A percentile compares a stretch with the other conserved stretches of the same genome.
phyloP scores from a whole-genome alignment of 1,140 invertebrate species.

The Eriocheir sinensis region DNA sequence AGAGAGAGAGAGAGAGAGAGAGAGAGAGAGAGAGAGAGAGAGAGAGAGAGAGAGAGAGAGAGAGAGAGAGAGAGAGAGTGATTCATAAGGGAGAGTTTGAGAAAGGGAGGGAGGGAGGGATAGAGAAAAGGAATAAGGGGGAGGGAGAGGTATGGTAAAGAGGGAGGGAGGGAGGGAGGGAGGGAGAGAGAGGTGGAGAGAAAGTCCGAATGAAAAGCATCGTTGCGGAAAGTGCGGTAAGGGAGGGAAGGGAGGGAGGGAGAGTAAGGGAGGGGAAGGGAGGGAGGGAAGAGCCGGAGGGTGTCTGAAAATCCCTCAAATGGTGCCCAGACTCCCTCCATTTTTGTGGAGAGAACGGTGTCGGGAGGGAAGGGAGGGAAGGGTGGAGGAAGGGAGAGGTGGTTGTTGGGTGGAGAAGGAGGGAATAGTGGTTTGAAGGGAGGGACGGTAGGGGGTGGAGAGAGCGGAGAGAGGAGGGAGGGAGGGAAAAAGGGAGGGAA shows the following conservation, averaged over 20 bases:
- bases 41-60: too few species aligned
- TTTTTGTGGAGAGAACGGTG: conserved; percentile 68
- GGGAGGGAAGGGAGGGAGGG: too few species aligned
- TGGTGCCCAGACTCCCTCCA: conserved; percentile 65
- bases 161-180: neutral
- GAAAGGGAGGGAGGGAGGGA: too few species aligned
- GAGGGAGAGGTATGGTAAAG: neutral
- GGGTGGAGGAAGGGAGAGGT: neutral
- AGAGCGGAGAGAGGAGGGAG: neutral
- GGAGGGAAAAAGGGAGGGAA: neutral
- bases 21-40: neutral
- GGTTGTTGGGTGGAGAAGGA: neutral
- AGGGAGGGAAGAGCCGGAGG: neutral
- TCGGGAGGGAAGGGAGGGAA: neutral
- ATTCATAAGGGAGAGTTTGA: too few species aligned
- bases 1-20: conserved; percentile 7
- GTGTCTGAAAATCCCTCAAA: conserved; percentile 70
- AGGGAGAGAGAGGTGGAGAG: conserved; percentile 17
- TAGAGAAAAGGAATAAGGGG: too few species aligned
- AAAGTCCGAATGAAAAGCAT: conserved; percentile 64
- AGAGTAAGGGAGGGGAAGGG: too few species aligned
- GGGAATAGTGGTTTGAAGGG: neutral
- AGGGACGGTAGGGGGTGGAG: neutral
- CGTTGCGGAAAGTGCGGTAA: conserved; percentile 69
- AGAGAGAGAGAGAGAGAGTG: too few species aligned